phyloP scores from a whole-genome alignment of 64 coral and sea anemone genomes.

The Stylophora pistillata region DNA sequence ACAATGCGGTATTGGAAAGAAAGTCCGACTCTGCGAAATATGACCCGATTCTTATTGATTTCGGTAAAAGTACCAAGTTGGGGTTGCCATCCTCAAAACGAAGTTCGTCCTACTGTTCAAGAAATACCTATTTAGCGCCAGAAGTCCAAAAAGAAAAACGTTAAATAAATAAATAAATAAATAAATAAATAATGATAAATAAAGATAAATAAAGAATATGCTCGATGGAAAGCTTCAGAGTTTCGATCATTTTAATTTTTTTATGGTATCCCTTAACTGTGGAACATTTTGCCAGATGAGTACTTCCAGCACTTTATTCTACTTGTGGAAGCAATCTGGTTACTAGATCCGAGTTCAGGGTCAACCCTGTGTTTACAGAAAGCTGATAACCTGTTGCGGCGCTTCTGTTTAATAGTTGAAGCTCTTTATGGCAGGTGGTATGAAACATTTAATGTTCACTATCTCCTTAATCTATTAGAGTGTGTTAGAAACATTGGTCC shows the following conservation, averaged over 20 bases:
- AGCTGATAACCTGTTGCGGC: too few relatives aligned
- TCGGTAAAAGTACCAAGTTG: constrained; percentile 18
- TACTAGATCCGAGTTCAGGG: too few relatives aligned
- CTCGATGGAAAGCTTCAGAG: constrained; percentile 57
- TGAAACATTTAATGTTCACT: constrained; percentile 46
- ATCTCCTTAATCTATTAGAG: constrained; percentile 29
- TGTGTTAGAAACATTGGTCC: constrained; percentile 37
- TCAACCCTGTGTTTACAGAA: too few relatives aligned
- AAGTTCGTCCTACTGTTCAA: background rate
- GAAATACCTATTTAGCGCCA: constrained; percentile 24
- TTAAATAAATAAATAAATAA: too few relatives aligned
- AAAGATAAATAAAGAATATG: constrained; percentile 28
- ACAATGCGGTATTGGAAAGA: too few relatives aligned
- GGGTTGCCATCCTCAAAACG: too few relatives aligned
- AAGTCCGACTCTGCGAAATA: too few relatives aligned
- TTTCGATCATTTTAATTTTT: constrained; percentile 50
- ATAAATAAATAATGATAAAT: too few relatives aligned
- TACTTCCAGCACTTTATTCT: constrained; percentile 48
- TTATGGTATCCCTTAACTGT: constrained; percentile 42
- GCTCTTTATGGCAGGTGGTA: constrained; percentile 38
- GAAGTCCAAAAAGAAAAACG: constrained; percentile 3
- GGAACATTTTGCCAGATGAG: constrained; percentile 45
- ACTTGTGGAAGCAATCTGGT: constrained; percentile 34
- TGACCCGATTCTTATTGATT: constrained; percentile 40
- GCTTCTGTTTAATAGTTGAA: constrained; percentile 45